Percentiles rank a stretch among this genome's conserved stretches.
These are phyloP conservation scores for Dicentrarchus labrax DNA, from an alignment of 2,113 vertebrate genomes.

Conservation along the genomic window DNA sequence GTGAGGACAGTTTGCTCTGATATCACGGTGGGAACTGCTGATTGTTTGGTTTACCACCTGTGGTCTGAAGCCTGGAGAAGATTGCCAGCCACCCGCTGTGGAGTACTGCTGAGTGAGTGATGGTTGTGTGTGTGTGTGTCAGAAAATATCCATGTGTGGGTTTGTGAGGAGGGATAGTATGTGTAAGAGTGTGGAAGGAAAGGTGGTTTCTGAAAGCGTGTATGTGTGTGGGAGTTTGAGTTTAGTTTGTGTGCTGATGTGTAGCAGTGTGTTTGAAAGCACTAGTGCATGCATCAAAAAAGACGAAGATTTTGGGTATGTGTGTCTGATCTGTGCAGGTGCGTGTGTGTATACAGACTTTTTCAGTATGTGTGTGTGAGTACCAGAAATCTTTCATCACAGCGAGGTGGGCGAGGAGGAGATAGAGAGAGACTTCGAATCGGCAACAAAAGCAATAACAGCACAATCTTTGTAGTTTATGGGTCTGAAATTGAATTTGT, in stretches of 20 bases:
- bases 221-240: neutral
- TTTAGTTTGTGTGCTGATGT: neutral
- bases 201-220: neutral
- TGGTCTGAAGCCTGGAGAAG: conserved; percentile 68
- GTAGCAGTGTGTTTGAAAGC: neutral
- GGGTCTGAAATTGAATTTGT: conserved; percentile 67
- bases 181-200: neutral
- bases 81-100: conserved; percentile 61
- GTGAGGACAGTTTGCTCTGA: conserved; percentile 60
- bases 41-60: conserved; percentile 79
- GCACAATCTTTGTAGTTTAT: conserved; percentile 44
- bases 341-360: conserved; percentile 1
- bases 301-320: neutral
- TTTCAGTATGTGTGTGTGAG: neutral
- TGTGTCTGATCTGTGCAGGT: conserved; percentile 2
- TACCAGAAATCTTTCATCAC: conserved; percentile 39
- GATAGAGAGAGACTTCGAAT: conserved; percentile 37
- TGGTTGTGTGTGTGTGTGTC: conserved; percentile 37
- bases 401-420: conserved; percentile 11
- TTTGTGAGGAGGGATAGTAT: neutral
- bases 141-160: conserved; percentile 9
- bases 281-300: neutral
- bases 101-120: conserved; percentile 61
- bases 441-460: conserved; percentile 61
- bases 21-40: conserved; percentile 62